Percentiles rank a stretch among this genome's conserved stretches.
phyloP scores from a whole-genome alignment of 2,888 invertebrate species.

The Cephus runcator region DNA sequence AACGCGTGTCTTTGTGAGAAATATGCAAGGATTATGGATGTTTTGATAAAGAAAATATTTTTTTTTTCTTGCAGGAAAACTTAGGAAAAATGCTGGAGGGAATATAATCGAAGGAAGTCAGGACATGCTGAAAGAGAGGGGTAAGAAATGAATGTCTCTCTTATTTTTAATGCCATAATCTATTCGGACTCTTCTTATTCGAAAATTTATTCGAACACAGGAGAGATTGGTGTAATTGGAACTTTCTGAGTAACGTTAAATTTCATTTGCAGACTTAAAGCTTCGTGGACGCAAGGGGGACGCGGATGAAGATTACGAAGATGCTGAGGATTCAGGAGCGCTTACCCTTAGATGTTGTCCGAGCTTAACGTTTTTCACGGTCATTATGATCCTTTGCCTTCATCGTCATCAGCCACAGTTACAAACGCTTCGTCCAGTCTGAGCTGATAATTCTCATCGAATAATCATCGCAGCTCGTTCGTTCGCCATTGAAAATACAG shows the following conservation, averaged over 20 bases:
- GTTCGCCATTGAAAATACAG: constrained; percentile 10
- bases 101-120: constrained; percentile 60
- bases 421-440: constrained; percentile 53
- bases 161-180: neutral
- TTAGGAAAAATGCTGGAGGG: constrained; percentile 56
- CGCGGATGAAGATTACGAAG: constrained; percentile 46
- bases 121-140: constrained; percentile 60
- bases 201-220: neutral
- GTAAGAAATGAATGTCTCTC: constrained; percentile 31
- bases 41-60: neutral
- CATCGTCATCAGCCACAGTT: constrained; percentile 50
- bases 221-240: neutral
- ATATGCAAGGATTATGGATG: neutral
- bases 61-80: constrained; percentile 52
- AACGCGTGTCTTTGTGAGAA: neutral
- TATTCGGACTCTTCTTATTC: neutral
- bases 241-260: constrained; percentile 15
- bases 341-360: constrained; percentile 34
- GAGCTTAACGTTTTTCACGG: constrained; percentile 36
- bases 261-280: constrained; percentile 47
- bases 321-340: constrained; percentile 54
- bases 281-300: constrained; percentile 55
- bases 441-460: constrained; percentile 33
- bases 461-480: constrained; percentile 16
- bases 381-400: constrained; percentile 44